Conservation (phyloP, 37 sponge, comb jelly and placozoan genomes). For the Geodia barretti region DNA sequence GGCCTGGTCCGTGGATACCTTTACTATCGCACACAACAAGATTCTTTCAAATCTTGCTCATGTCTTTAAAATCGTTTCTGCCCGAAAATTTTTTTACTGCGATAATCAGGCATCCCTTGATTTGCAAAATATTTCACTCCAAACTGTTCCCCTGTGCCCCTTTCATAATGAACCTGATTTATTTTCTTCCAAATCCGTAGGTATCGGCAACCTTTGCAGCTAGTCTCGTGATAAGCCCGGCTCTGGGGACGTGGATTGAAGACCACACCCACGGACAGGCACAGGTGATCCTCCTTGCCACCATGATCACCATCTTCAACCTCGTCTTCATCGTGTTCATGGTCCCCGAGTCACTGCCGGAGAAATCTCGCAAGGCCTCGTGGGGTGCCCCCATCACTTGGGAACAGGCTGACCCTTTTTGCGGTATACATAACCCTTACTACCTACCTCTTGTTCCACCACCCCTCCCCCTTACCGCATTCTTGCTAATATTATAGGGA, state of each 20-base stretch:
- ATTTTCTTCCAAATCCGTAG: constrained; percentile 23
- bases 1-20: constrained; percentile 88
- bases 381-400: constrained; percentile 85
- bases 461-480: no score
- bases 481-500: no score
- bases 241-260: constrained; percentile 70
- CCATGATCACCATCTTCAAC: constrained; percentile 77
- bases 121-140: no score
- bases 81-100: no score
- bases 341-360: constrained; percentile 86
- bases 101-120: no score
- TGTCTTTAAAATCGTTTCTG: no score
- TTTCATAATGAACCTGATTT: neutral
- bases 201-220: constrained; percentile 92
- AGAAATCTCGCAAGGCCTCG: constrained; percentile 43
- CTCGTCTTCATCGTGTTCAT: constrained; percentile 76
- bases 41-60: no score
- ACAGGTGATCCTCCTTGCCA: constrained; percentile 78
- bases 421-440: no score
- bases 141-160: neutral
- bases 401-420: constrained; percentile 93
- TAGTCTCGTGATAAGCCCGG: constrained; percentile 90
- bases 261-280: constrained; percentile 41
- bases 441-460: no score
- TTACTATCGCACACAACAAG: no score